A percentile compares a stretch with the other conserved stretches of the same genome.
Evolutionary conservation across 2,113 vertebrate species (phyloP).

Genomic region (Aramus guarauna): DNA sequence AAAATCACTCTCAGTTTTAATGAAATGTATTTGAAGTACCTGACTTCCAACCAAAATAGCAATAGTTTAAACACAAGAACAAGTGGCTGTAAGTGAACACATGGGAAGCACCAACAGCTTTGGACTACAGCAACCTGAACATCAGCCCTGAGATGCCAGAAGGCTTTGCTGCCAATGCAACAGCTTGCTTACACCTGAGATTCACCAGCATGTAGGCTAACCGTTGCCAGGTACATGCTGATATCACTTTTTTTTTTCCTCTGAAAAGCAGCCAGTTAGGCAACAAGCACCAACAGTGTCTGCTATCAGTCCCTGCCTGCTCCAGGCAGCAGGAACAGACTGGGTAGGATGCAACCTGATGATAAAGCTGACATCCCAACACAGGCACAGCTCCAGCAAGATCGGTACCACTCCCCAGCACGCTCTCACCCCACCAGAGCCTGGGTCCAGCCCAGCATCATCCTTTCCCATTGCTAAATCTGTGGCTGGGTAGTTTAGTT

Average conservation of each 20-base stretch:
- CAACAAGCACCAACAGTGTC: not conserved
- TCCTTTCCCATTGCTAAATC: not conserved
- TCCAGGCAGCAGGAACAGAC: not conserved
- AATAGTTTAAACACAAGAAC: not conserved
- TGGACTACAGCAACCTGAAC: not conserved
- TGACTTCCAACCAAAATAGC: not conserved
- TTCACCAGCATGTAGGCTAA: not conserved
- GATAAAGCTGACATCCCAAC: not conserved
- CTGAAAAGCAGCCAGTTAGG: not conserved
- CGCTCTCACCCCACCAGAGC: accelerated
- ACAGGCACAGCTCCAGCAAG: not conserved
- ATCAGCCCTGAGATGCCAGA: not conserved
- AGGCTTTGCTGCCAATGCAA: not conserved
- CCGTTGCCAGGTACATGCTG: not conserved
- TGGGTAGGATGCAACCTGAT: not conserved
- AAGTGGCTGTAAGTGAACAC: not conserved
- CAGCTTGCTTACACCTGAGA: not conserved
- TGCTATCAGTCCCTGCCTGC: not conserved
- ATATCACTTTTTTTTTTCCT: not conserved
- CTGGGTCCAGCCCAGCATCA: not conserved
- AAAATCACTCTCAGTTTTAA: not conserved
- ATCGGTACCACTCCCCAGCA: not conserved
- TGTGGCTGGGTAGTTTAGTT: not conserved
- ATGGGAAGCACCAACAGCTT: not conserved
- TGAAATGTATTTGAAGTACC: not conserved